Evolutionary conservation across 30 jellyfish, hydroid and myxozoan species (phyloP).

Genomic region (Clytia hemisphaerica): DNA sequence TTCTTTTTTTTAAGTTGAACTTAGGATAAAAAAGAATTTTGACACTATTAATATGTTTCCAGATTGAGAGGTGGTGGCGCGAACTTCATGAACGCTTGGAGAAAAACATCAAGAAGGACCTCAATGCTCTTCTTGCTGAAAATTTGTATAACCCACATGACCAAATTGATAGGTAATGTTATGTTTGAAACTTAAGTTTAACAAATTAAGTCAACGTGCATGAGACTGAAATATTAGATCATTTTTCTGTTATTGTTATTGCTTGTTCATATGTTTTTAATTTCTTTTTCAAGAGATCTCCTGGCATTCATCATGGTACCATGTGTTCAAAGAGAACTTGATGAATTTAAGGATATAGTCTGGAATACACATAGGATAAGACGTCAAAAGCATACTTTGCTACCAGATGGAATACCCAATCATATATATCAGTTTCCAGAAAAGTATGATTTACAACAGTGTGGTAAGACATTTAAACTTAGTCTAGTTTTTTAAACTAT

Average conservation of each 20-base stretch:
- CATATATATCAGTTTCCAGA: constrained; percentile 47
- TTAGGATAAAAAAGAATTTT: too few species aligned
- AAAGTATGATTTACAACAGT: constrained; percentile 15
- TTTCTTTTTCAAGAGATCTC: not conserved
- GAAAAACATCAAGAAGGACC: not conserved
- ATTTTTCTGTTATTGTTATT: not conserved
- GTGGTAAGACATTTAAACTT: too few species aligned
- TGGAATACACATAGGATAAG: constrained; percentile 36
- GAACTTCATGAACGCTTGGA: constrained; percentile 18
- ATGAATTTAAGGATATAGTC: constrained; percentile 13
- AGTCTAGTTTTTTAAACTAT: too few species aligned
- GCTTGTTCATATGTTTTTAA: not conserved
- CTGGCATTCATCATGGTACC: constrained; percentile 23
- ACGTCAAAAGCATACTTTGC: constrained; percentile 26
- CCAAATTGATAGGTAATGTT: constrained; percentile 6
- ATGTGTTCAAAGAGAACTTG: constrained; percentile 1
- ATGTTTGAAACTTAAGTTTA: not conserved
- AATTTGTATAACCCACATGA: constrained; percentile 2
- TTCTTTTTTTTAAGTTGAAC: too few species aligned
- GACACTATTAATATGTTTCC: too few species aligned
- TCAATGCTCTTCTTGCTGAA: not conserved
- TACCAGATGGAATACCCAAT: constrained; percentile 41
- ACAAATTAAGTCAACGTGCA: too few species aligned
- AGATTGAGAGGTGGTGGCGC: constrained; percentile 24
- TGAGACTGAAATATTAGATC: too few species aligned